phyloP scores from a whole-genome alignment of 2,888 invertebrate genomes.

The Leptura quadrifasciata region DNA sequence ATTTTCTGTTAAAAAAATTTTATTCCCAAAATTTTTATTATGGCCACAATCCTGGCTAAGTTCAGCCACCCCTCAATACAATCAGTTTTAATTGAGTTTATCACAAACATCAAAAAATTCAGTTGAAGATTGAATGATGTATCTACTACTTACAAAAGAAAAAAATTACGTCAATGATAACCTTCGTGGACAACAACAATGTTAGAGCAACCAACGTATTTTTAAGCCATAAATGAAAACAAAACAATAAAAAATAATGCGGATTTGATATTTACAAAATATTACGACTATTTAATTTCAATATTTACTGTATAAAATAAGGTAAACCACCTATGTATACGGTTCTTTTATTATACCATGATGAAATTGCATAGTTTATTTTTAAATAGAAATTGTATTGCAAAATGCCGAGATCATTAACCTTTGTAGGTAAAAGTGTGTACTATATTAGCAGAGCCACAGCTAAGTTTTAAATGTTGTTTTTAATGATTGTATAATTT shows the following conservation, averaged over 20 bases:
- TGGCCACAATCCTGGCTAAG: too few species aligned
- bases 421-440: slow-evolving; percentile 58
- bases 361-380: slow-evolving; percentile 64
- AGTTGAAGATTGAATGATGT: too few species aligned
- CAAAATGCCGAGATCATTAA: slow-evolving; percentile 66
- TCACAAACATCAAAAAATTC: too few species aligned
- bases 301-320: neutral
- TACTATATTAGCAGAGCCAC: slow-evolving; percentile 29
- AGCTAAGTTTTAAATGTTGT: slow-evolving; percentile 24
- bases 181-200: neutral
- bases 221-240: neutral
- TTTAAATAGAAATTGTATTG: slow-evolving; percentile 70
- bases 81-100: too few species aligned
- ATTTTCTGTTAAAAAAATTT: too few species aligned
- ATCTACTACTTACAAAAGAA: neutral
- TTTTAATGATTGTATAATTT: slow-evolving; percentile 16
- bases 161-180: neutral
- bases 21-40: too few species aligned
- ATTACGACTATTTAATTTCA: neutral
- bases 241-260: neutral
- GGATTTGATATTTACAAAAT: slow-evolving; percentile 1
- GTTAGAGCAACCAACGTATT: neutral
- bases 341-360: slow-evolving; percentile 50
- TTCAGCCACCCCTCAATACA: too few species aligned
- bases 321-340: slow-evolving; percentile 14